Evolutionary conservation across 1,140 invertebrate species (phyloP).

Genomic region (Pachypsylla venusta): DNA sequence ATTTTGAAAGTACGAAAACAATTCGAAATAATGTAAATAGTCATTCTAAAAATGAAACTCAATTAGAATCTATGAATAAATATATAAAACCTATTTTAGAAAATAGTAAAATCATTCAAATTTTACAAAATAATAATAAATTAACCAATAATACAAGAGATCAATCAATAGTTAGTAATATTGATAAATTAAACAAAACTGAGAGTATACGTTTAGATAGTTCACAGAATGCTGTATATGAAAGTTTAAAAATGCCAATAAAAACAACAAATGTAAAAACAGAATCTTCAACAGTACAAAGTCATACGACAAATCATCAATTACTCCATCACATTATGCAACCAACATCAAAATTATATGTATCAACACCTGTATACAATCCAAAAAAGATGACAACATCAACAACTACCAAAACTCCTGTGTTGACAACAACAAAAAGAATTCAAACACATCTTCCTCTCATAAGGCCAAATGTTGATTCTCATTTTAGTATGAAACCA

Average conservation of each 20-base stretch:
- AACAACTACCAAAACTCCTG: neutral
- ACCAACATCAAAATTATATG: neutral
- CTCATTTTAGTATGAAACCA: too few species aligned
- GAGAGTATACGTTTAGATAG: neutral
- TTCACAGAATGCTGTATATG: constrained; percentile 1
- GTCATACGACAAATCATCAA: too few species aligned
- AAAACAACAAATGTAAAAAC: neutral
- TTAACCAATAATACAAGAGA: neutral
- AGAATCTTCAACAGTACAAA: neutral
- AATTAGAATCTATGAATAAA: too few species aligned
- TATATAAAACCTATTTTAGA: too few species aligned
- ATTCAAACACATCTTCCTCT: neutral
- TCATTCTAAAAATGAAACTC: too few species aligned
- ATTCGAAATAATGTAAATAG: neutral
- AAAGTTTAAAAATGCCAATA: constrained; percentile 7
- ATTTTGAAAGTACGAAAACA: constrained; percentile 7
- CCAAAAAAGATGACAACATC: neutral
- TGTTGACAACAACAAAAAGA: neutral
- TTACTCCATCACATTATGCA: constrained; percentile 4
- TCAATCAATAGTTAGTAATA: neutral
- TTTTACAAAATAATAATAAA: neutral
- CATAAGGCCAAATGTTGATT: too few species aligned
- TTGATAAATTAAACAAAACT: neutral
- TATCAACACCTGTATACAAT: neutral
- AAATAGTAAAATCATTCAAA: constrained; percentile 3